Evolutionary conservation across 2,888 invertebrate species (phyloP).

Genomic region (Caenorhabditis becei): DNA sequence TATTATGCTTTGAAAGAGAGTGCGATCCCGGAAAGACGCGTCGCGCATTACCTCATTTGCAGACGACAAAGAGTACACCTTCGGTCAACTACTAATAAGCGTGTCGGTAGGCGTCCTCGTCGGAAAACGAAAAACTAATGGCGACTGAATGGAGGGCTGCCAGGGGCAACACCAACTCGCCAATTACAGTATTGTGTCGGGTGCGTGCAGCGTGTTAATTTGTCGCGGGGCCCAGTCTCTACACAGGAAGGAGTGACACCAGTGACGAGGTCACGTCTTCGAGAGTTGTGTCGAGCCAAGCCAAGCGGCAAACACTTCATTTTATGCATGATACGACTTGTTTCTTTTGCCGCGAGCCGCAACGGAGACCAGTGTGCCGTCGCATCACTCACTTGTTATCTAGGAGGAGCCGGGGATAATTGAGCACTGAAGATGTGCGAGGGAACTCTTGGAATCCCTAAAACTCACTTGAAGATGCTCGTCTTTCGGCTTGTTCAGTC

Average conservation of each 20-base stretch:
- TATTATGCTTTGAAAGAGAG: conserved; percentile 35
- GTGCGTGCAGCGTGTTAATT: not conserved
- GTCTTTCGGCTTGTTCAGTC: conserved; percentile 11
- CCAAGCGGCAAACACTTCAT: conserved; percentile 58
- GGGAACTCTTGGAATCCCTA: too few species aligned
- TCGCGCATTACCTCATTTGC: conserved; percentile 38
- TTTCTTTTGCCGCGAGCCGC: conserved; percentile 31
- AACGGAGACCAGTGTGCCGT: conserved; percentile 6
- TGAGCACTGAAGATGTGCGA: conserved; percentile 17
- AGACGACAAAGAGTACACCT: conserved; percentile 39
- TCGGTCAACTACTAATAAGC: conserved; percentile 26
- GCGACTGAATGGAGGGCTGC: not conserved
- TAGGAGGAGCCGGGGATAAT: conserved; percentile 45
- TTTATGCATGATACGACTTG: conserved; percentile 58
- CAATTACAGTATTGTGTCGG: not conserved
- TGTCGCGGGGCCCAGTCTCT: too few species aligned
- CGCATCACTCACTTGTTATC: conserved; percentile 50
- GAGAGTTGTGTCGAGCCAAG: conserved; percentile 27
- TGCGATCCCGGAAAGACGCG: conserved; percentile 20
- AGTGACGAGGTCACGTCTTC: conserved; percentile 19
- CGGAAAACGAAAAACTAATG: conserved; percentile 7
- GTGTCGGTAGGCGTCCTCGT: not conserved
- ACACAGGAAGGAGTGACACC: conserved; percentile 8
- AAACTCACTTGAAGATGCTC: conserved; percentile 46
- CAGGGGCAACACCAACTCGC: not conserved